Percentiles rank a stretch among this genome's conserved stretches.
Conservation (phyloP, 2,888 invertebrate genomes). For the Pyrocoelia pectoralis region DNA sequence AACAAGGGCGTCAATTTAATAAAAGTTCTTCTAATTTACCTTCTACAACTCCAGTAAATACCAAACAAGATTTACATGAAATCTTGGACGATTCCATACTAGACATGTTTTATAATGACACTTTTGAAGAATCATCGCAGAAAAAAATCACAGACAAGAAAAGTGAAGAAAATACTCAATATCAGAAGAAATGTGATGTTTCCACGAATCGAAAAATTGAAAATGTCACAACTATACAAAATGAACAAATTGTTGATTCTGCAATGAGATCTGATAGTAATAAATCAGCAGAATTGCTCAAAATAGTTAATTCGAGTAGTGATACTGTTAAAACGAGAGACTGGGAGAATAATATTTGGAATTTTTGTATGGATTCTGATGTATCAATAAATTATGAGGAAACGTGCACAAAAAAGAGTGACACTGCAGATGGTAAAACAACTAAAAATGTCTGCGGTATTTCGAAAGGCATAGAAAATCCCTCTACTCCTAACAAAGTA, state of each 20-base stretch:
- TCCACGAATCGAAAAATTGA: too few species aligned
- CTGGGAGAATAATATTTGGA: constrained; percentile 12
- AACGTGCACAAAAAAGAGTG: neutral
- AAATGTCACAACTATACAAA: too few species aligned
- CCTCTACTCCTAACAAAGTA: neutral
- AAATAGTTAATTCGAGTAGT: too few species aligned
- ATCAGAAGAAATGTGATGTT: too few species aligned
- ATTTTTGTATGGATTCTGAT: constrained; percentile 10
- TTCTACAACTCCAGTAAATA: neutral
- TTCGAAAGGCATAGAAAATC: too few species aligned
- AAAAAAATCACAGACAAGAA: too few species aligned
- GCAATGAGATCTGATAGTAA: too few species aligned
- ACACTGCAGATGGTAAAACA: neutral
- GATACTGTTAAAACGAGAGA: neutral
- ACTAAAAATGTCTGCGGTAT: neutral
- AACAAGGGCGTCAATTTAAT: too few species aligned
- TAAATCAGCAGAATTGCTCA: too few species aligned
- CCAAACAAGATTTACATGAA: neutral
- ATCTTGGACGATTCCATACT: constrained; percentile 35
- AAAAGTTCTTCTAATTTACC: neutral
- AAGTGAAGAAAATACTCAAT: too few species aligned
- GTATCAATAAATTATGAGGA: too few species aligned
- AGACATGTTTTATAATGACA: constrained; percentile 8
- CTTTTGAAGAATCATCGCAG: neutral
- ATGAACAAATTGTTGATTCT: too few species aligned